Conservation (phyloP, 2,888 invertebrate species). For the Yponomeuta evonymella region DNA sequence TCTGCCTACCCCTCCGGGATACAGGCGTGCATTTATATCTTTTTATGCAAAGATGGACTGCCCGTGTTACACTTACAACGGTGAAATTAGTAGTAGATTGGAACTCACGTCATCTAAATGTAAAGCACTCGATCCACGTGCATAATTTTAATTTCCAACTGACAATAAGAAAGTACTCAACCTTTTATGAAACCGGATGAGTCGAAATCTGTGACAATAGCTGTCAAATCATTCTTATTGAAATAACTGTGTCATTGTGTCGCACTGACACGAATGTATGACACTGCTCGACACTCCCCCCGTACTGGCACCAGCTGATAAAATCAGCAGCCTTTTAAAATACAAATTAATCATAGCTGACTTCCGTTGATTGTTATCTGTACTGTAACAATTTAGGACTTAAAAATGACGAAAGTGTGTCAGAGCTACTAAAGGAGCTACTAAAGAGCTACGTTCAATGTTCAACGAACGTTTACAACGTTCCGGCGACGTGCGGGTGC, state of each 20-base stretch:
- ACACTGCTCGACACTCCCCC: not conserved
- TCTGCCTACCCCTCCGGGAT: no score
- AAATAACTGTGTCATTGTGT: slow-evolving; percentile 40
- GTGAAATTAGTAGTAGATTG: not conserved
- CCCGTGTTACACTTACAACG: not conserved
- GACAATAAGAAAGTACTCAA: not conserved
- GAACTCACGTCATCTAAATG: not conserved
- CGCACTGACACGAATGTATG: slow-evolving; percentile 24
- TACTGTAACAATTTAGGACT: not conserved
- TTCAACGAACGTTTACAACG: no score
- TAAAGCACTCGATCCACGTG: not conserved
- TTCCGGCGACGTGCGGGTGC: no score
- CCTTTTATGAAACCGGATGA: slow-evolving; percentile 35
- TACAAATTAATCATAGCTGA: slow-evolving; percentile 3
- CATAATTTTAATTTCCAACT: not conserved
- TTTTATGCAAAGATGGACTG: not conserved
- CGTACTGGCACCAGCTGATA: not conserved
- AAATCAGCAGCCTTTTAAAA: slow-evolving; percentile 7
- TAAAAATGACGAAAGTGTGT: not conserved
- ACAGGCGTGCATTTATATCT: no score
- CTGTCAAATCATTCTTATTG: slow-evolving; percentile 29
- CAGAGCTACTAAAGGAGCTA: not conserved
- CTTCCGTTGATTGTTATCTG: slow-evolving; percentile 8
- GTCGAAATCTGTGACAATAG: slow-evolving; percentile 39
- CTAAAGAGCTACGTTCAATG: no score